Evolutionary conservation across 2,797 vertebrate species (phyloP).

Genomic region (Diplodus puntazzo): DNA sequence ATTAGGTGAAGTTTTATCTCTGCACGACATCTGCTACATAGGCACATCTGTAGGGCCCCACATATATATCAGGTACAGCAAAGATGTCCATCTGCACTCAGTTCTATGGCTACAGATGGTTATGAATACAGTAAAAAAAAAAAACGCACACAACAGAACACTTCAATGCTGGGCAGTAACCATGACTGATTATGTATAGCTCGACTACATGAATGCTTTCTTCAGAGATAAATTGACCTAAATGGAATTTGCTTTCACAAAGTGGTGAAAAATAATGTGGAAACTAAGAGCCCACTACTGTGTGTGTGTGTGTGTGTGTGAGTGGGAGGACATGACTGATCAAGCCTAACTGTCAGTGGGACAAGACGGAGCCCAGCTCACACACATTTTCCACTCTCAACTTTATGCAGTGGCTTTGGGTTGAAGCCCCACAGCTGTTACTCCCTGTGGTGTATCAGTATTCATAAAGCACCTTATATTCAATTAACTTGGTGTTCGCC

Average conservation of each 20-base stretch:
- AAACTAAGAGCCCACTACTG: slow-evolving; percentile 12
- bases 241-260: not conserved
- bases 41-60: slow-evolving; percentile 40
- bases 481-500: slow-evolving; percentile 49
- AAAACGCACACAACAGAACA: not conserved
- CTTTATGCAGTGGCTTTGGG: slow-evolving; percentile 38
- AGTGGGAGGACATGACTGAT: not conserved
- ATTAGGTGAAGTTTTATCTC: slow-evolving; percentile 64
- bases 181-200: not conserved
- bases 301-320: not conserved
- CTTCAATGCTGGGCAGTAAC: not conserved
- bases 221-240: not conserved
- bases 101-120: slow-evolving; percentile 6
- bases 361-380: slow-evolving; percentile 13
- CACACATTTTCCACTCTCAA: slow-evolving; percentile 43
- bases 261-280: not conserved
- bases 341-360: slow-evolving; percentile 25
- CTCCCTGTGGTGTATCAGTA: slow-evolving; percentile 55
- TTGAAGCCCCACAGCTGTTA: slow-evolving; percentile 49
- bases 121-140: not conserved
- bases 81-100: slow-evolving; percentile 24
- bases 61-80: slow-evolving; percentile 26
- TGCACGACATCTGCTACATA: slow-evolving; percentile 37
- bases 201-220: not conserved
- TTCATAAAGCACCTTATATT: slow-evolving; percentile 67